phyloP scores from a whole-genome alignment of 2,888 invertebrate species.

The Stomorhina lunata region DNA sequence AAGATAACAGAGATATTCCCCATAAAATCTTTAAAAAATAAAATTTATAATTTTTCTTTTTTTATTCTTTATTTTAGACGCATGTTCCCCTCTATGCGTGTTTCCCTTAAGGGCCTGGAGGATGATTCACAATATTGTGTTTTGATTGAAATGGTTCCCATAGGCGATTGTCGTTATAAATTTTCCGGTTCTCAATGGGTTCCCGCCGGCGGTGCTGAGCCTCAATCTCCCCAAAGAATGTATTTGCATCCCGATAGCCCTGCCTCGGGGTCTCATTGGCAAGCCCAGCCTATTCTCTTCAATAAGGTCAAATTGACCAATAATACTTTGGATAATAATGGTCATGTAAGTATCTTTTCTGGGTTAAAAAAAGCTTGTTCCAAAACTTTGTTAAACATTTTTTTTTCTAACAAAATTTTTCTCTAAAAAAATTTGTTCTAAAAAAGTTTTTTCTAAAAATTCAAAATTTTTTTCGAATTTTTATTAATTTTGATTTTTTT shows the following conservation, averaged over 20 bases:
- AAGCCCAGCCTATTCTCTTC: constrained; percentile 89
- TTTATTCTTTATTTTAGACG: constrained; percentile 83
- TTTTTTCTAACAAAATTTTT: too few species aligned
- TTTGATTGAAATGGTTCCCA: constrained; percentile 88
- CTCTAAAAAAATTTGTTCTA: not conserved
- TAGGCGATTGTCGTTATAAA: constrained; percentile 88
- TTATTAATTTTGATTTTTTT: not conserved
- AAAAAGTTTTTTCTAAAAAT: not conserved
- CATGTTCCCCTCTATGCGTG: constrained; percentile 94
- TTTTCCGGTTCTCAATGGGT: constrained; percentile 93
- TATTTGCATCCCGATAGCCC: constrained; percentile 94
- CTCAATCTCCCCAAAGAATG: constrained; percentile 87
- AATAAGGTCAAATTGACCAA: constrained; percentile 94
- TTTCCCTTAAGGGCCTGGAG: constrained; percentile 88
- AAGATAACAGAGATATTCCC: constrained; percentile 46
- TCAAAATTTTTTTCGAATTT: too few species aligned
- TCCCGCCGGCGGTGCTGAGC: constrained; percentile 91
- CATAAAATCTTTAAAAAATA: too few species aligned
- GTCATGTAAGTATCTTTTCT: constrained; percentile 84
- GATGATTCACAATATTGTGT: constrained; percentile 91
- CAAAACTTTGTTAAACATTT: not conserved
- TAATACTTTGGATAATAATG: constrained; percentile 88
- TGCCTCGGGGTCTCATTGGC: constrained; percentile 92
- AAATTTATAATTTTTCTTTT: too few species aligned
- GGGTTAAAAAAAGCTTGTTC: not conserved